These are phyloP conservation scores for Dimorphilus gyrociliatus DNA, from an alignment of 2,888 invertebrate genomes.

Conservation along the genomic window DNA sequence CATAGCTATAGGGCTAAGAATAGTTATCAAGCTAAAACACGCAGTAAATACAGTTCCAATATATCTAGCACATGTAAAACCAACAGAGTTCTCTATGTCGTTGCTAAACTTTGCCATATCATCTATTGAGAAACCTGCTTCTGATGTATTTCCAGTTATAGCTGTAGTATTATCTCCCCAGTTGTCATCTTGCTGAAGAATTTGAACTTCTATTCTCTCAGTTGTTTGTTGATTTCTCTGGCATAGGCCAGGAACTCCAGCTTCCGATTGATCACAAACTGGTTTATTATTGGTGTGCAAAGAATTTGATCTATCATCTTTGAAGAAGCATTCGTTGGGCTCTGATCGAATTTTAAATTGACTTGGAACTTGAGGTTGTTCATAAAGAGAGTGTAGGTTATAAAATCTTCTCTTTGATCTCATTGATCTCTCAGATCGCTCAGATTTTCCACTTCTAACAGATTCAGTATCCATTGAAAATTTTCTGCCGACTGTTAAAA, in stretches of 20 bases:
- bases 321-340: no score
- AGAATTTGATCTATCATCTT: no score
- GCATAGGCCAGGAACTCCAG: no score
- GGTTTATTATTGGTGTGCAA: no score
- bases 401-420: constrained; percentile 19
- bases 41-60: constrained; percentile 63
- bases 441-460: constrained; percentile 60
- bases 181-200: constrained; percentile 85
- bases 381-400: not conserved
- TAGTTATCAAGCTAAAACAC: constrained; percentile 61
- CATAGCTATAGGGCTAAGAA: constrained; percentile 84
- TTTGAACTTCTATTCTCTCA: constrained; percentile 69
- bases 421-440: constrained; percentile 58
- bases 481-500: no score
- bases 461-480: constrained; percentile 95
- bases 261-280: no score
- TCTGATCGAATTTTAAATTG: no score
- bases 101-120: constrained; percentile 43
- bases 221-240: no score
- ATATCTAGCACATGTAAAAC: constrained; percentile 43
- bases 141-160: constrained; percentile 83
- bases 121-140: constrained; percentile 81
- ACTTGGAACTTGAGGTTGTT: no score
- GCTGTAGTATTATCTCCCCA: constrained; percentile 97
- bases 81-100: constrained; percentile 23